Percentiles rank a stretch among this genome's conserved stretches.
phyloP scores from a whole-genome alignment of 2,888 invertebrate genomes.

The Mechanitis mazaeus region DNA sequence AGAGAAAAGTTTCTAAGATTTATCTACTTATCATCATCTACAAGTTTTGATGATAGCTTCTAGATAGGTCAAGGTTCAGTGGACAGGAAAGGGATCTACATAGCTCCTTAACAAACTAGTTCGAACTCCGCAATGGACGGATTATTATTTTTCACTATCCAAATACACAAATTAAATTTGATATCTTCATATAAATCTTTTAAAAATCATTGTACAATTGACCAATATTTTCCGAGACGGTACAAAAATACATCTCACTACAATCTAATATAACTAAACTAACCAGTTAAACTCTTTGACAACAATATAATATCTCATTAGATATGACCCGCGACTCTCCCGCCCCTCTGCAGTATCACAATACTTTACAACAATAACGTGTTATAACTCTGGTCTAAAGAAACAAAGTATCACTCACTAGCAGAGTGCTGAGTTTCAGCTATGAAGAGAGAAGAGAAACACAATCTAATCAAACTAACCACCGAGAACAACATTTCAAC shows the following conservation, averaged over 20 bases:
- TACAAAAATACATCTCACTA: slow-evolving; percentile 73
- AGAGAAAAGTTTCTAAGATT: slow-evolving; percentile 23
- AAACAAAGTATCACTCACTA: slow-evolving; percentile 22
- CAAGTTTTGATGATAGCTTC: neutral
- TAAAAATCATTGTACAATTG: slow-evolving; percentile 51
- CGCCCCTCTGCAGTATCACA: slow-evolving; percentile 56
- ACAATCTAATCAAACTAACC: slow-evolving; percentile 48
- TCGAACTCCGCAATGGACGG: slow-evolving; percentile 67
- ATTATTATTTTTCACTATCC: slow-evolving; percentile 50
- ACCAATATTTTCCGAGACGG: slow-evolving; percentile 48
- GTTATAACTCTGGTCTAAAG: slow-evolving; percentile 16
- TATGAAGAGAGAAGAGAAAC: slow-evolving; percentile 35
- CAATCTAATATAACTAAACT: slow-evolving; percentile 59
- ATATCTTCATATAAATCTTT: slow-evolving; percentile 26
- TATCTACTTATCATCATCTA: slow-evolving; percentile 18
- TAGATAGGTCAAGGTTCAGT: slow-evolving; percentile 10
- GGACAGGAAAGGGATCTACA: slow-evolving; percentile 38
- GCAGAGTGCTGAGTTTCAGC: slow-evolving; percentile 25
- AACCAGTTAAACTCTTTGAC: slow-evolving; percentile 36
- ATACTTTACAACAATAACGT: slow-evolving; percentile 57
- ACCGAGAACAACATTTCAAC: slow-evolving; percentile 47
- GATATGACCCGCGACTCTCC: slow-evolving; percentile 43
- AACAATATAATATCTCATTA: slow-evolving; percentile 15
- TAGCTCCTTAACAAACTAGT: slow-evolving; percentile 55
- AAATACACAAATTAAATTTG: slow-evolving; percentile 60